Percentiles rank a stretch among this genome's conserved stretches.
Evolutionary conservation across 2,113 vertebrate species (phyloP).

Genomic region (Petroica traversi): DNA sequence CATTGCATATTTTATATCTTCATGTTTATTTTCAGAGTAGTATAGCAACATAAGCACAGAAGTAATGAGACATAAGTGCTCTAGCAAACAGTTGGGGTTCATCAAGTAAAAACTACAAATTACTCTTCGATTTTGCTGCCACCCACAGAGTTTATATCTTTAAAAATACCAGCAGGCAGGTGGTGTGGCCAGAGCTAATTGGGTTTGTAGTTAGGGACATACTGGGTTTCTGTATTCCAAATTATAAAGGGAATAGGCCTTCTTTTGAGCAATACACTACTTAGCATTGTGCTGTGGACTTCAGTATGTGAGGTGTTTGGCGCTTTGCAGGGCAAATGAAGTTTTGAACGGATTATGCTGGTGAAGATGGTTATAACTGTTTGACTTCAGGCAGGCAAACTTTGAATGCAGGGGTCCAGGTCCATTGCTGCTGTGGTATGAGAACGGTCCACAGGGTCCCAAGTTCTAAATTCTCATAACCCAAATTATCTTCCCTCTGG

Average conservation of each 20-base stretch:
- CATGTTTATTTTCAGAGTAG: constrained; percentile 22
- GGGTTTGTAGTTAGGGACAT: neutral
- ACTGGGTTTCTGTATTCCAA: neutral
- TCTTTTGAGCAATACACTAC: neutral
- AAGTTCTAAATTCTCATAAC: neutral
- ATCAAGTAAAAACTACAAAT: constrained; percentile 19
- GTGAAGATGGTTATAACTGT: neutral
- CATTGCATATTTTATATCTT: constrained; percentile 23
- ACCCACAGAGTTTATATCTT: neutral
- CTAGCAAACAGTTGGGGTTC: neutral
- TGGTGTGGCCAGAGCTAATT: neutral
- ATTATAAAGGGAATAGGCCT: neutral
- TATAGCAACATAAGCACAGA: neutral
- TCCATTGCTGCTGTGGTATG: neutral
- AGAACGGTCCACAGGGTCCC: neutral
- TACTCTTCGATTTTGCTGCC: neutral
- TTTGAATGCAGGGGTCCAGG: neutral
- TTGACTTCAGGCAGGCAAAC: neutral
- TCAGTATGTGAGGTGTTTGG: neutral
- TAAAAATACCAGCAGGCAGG: neutral
- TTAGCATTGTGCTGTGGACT: neutral
- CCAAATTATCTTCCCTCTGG: neutral
- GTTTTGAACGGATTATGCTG: neutral
- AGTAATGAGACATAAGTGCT: neutral
- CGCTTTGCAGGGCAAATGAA: neutral